Evolutionary conservation across 2,797 vertebrate genomes (phyloP).

Genomic region (Melanotaenia parkinsoni): DNA sequence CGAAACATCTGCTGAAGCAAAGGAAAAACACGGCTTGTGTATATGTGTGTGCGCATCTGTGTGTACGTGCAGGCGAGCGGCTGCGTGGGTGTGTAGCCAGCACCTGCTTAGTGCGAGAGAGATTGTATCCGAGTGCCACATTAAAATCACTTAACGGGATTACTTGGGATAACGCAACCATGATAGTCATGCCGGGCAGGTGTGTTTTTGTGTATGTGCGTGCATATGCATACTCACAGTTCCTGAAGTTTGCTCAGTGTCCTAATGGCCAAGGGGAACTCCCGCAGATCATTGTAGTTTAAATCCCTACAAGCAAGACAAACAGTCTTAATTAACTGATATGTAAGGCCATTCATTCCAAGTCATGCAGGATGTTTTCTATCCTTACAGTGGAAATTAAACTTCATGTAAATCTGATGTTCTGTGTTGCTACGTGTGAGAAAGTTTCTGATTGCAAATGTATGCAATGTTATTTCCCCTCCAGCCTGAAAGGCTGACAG

Average conservation of each 20-base stretch:
- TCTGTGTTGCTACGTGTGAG: slow-evolving; percentile 17
- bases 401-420: slow-evolving; percentile 18
- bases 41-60: slow-evolving; percentile 24
- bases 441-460: slow-evolving; percentile 30
- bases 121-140: slow-evolving; percentile 83
- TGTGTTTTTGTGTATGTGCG: slow-evolving; percentile 66
- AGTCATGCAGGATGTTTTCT: slow-evolving; percentile 12
- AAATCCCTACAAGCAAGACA: slow-evolving; percentile 86
- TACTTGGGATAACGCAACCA: slow-evolving; percentile 79
- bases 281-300: slow-evolving; percentile 93
- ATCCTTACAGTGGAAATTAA: slow-evolving; percentile 10
- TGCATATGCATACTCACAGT: slow-evolving; percentile 85
- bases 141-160: slow-evolving; percentile 84
- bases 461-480: slow-evolving; percentile 33
- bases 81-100: slow-evolving; percentile 75
- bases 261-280: slow-evolving; percentile 93
- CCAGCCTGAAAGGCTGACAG: slow-evolving; percentile 54
- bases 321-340: slow-evolving; percentile 37
- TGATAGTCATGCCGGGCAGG: slow-evolving; percentile 77
- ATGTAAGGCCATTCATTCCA: slow-evolving; percentile 2
- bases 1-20: slow-evolving; percentile 82
- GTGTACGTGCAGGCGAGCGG: slow-evolving; percentile 50
- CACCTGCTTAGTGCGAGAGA: slow-evolving; percentile 84
- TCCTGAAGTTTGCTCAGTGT: slow-evolving; percentile 94
- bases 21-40: slow-evolving; percentile 59